Percentiles rank a stretch among this genome's conserved stretches.
phyloP scores from a whole-genome alignment of 2,888 invertebrate species.

The Nycteola revayana region DNA sequence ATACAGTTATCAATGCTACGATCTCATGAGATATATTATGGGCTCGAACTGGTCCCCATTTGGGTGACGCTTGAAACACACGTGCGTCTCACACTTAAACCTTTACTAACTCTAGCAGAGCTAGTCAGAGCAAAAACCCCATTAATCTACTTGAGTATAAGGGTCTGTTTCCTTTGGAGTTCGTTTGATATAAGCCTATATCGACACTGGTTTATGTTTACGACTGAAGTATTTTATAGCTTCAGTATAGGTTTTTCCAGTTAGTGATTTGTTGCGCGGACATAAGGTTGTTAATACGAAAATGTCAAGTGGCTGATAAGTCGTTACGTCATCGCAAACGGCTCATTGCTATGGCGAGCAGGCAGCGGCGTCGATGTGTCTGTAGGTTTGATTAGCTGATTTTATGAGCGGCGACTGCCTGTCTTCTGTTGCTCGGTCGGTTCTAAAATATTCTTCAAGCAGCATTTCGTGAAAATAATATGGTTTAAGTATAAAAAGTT shows the following conservation, averaged over 20 bases:
- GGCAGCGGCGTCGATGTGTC: conserved; percentile 75
- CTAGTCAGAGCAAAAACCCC: conserved; percentile 32
- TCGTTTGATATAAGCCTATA: conserved; percentile 43
- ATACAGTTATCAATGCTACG: conserved; percentile 63
- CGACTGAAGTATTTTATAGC: conserved; percentile 54
- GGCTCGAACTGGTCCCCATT: conserved; percentile 67
- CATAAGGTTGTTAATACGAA: conserved; percentile 33
- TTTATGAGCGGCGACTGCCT: conserved; percentile 63
- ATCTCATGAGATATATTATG: conserved; percentile 63
- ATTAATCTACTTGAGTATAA: conserved; percentile 16
- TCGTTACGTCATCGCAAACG: conserved; percentile 35
- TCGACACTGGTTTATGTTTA: conserved; percentile 41
- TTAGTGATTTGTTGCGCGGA: conserved; percentile 27
- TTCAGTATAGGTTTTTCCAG: conserved; percentile 25
- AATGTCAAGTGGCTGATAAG: conserved; percentile 31
- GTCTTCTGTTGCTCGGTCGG: conserved; percentile 37
- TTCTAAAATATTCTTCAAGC: conserved; percentile 18
- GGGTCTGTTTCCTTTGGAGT: conserved; percentile 27
- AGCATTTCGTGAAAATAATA: too few relatives aligned
- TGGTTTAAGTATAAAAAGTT: too few relatives aligned
- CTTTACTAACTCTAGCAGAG: conserved; percentile 36
- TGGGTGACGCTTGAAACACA: conserved; percentile 72
- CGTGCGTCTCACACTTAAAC: conserved; percentile 68
- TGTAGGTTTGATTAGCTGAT: conserved; percentile 74
- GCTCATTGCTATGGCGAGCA: conserved; percentile 65